phyloP scores from a whole-genome alignment of 2,113 vertebrate species.

The Trogon melanurus region DNA sequence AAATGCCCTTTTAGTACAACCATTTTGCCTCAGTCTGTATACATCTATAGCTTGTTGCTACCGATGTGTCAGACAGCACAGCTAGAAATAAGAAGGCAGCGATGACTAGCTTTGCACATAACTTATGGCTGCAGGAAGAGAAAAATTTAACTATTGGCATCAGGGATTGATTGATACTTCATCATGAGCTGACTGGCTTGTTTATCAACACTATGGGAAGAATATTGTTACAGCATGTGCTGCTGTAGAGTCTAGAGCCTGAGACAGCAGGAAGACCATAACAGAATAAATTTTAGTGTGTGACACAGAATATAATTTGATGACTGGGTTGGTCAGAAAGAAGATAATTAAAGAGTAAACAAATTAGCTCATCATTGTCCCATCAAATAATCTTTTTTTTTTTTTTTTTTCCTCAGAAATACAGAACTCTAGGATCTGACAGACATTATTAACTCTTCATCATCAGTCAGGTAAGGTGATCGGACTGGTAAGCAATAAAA shows the following conservation, averaged over 20 bases:
- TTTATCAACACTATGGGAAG: not conserved
- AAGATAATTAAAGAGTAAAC: not conserved
- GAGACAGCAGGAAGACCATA: not conserved
- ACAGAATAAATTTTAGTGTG: not conserved
- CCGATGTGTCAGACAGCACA: not conserved
- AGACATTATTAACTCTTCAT: not conserved
- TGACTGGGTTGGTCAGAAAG: not conserved
- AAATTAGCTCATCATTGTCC: not conserved
- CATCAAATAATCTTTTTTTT: not conserved
- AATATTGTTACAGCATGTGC: not conserved
- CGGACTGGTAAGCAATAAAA: slow-evolving; percentile 16
- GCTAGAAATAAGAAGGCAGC: not conserved
- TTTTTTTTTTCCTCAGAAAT: not conserved
- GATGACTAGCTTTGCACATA: not conserved
- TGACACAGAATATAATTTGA: not conserved
- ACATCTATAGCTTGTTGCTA: not conserved
- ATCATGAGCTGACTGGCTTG: not conserved
- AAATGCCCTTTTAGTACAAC: not conserved
- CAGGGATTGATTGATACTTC: not conserved
- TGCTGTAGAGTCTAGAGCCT: not conserved
- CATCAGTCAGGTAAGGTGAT: not conserved
- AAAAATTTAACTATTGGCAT: not conserved
- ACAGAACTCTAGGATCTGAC: not conserved
- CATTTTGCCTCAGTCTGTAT: not conserved
- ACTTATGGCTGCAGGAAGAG: not conserved